These are phyloP conservation scores for Gnathonemus echidnorhynchus DNA, from an alignment of 2,113 vertebrate species.

Conservation along the genomic window DNA sequence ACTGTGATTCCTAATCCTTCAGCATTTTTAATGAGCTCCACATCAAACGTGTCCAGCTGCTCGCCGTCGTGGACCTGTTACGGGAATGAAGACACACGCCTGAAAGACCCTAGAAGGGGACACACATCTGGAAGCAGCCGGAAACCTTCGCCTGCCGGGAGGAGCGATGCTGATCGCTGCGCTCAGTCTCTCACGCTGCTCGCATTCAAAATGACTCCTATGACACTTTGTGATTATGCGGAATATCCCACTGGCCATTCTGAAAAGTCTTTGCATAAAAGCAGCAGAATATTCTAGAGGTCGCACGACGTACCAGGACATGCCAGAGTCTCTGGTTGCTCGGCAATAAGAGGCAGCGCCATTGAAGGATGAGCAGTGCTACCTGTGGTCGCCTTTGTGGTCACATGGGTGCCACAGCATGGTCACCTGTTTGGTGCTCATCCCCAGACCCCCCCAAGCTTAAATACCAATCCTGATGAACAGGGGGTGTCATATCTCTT, in stretches of 20 bases:
- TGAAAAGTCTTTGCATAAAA: background rate
- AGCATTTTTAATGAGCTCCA: constrained; percentile 81
- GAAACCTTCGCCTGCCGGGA: no score
- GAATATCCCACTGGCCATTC: background rate
- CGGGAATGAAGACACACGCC: background rate
- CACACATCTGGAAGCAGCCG: background rate
- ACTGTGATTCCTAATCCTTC: constrained; percentile 85
- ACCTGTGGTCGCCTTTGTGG: constrained; percentile 69
- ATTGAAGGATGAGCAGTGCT: constrained; percentile 53
- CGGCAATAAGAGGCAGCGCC: constrained; percentile 42
- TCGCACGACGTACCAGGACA: background rate
- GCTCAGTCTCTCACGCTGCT: background rate
- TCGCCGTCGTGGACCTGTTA: constrained; percentile 56
- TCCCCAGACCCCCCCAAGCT: constrained; percentile 85
- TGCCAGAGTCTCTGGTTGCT: constrained; percentile 52
- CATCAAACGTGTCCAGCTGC: constrained; percentile 70
- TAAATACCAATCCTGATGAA: constrained; percentile 73
- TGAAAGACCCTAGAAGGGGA: background rate
- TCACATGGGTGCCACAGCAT: constrained; percentile 84
- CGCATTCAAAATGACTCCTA: background rate
- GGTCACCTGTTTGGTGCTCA: constrained; percentile 89
- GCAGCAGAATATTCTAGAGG: background rate
- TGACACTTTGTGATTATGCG: background rate
- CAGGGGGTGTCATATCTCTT: background rate
- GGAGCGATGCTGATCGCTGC: background rate